Percentiles rank a stretch among this genome's conserved stretches.
phyloP scores from a whole-genome alignment of 2,113 vertebrate species.

The Ctenomys sociabilis region DNA sequence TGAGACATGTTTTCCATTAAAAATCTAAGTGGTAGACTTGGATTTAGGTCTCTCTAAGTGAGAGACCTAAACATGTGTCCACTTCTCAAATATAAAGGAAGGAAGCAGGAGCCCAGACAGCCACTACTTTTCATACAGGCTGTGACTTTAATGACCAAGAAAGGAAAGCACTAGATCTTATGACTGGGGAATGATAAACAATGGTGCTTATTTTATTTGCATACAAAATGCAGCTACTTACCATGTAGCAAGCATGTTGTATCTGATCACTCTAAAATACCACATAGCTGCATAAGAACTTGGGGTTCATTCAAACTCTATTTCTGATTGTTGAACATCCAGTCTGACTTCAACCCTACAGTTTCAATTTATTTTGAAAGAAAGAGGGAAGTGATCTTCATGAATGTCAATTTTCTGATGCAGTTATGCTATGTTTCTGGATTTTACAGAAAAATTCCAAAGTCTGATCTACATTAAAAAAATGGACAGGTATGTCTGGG shows the following conservation, averaged over 20 bases:
- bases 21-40: constrained; percentile 82
- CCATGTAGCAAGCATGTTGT: neutral
- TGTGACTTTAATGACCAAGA: constrained; percentile 16
- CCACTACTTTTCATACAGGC: neutral
- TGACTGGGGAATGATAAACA: neutral
- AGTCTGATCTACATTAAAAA: constrained; percentile 1
- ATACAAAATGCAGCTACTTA: neutral
- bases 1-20: constrained; percentile 76
- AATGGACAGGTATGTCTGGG: too few species aligned
- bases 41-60: too few species aligned
- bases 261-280: neutral
- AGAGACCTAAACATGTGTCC: constrained; percentile 67
- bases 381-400: neutral
- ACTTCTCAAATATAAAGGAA: constrained; percentile 65
- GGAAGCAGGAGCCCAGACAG: neutral
- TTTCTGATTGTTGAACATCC: constrained; percentile 38
- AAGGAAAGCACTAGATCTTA: constrained; percentile 52
- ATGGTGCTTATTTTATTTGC: constrained; percentile 14
- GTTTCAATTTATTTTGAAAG: constrained; percentile 27
- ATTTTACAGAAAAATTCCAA: neutral
- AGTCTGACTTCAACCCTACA: neutral
- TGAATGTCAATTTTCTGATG: neutral
- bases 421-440: neutral
- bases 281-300: neutral
- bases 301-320: neutral